A percentile compares a stretch with the other conserved stretches of the same genome.
Evolutionary conservation across 1,140 invertebrate genomes (phyloP).

Genomic region (Heterodera schachtii): DNA sequence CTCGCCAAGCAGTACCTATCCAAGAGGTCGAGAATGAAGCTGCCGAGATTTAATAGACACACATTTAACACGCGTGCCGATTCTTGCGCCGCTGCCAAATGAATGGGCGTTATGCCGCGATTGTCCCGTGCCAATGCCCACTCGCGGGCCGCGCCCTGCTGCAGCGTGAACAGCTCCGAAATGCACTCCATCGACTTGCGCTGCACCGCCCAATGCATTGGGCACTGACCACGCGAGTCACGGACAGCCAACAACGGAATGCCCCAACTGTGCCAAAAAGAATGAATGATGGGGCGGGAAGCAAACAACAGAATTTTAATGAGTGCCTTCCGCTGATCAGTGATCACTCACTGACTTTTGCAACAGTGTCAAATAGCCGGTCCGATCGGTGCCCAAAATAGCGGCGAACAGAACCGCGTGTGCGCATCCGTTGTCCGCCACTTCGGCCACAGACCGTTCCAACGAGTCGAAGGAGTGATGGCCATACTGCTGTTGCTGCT

Average conservation of each 20-base stretch:
- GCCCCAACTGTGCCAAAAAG: slow-evolving; percentile 18
- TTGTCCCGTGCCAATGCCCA: slow-evolving; percentile 30
- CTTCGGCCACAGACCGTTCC: slow-evolving; percentile 10
- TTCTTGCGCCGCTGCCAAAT: slow-evolving; percentile 42
- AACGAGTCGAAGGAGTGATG: slow-evolving; percentile 29
- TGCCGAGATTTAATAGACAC: too few species aligned
- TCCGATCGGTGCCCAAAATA: slow-evolving; percentile 35
- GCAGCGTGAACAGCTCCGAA: slow-evolving; percentile 28
- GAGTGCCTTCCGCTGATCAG: too few species aligned
- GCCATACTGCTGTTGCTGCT: slow-evolving; percentile 12
- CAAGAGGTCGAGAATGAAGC: too few species aligned
- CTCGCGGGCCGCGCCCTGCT: not conserved
- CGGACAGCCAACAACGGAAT: slow-evolving; percentile 17
- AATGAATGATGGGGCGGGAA: not conserved
- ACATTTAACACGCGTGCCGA: slow-evolving; percentile 46
- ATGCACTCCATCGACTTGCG: slow-evolving; percentile 30
- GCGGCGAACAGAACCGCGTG: slow-evolving; percentile 19
- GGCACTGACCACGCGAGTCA: slow-evolving; percentile 26
- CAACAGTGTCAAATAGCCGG: slow-evolving; percentile 33
- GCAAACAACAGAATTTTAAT: not conserved
- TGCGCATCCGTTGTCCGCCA: not conserved
- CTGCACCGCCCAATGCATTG: slow-evolving; percentile 48
- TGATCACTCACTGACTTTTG: slow-evolving; percentile 21
- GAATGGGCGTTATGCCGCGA: slow-evolving; percentile 41
- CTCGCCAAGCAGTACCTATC: slow-evolving; percentile 33